Conservation (phyloP, 2,888 invertebrate species). For the Diarsia rubi region DNA sequence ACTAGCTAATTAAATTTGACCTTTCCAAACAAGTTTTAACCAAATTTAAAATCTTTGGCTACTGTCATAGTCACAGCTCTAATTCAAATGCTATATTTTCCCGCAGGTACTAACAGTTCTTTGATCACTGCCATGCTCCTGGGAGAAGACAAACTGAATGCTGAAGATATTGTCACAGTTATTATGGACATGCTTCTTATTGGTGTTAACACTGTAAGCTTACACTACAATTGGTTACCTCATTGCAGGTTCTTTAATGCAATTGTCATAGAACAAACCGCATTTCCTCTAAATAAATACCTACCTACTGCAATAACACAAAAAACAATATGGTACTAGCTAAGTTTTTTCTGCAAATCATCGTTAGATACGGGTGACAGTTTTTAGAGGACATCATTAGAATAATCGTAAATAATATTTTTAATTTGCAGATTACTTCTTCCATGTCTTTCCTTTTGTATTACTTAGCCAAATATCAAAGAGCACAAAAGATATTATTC, state of each 20-base stretch:
- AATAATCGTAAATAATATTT: constrained; percentile 1
- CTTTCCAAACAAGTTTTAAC: not conserved
- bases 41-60: not conserved
- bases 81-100: constrained; percentile 12
- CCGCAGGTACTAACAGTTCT: constrained; percentile 66
- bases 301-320: not conserved
- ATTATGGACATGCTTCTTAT: constrained; percentile 92
- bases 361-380: too few relatives aligned
- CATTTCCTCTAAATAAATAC: not conserved
- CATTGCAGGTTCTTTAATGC: not conserved
- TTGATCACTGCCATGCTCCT: constrained; percentile 90
- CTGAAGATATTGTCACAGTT: constrained; percentile 92
- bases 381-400: not conserved
- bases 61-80: not conserved
- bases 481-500: constrained; percentile 91
- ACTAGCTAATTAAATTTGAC: not conserved
- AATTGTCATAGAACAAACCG: not conserved
- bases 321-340: too few relatives aligned
- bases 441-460: constrained; percentile 92
- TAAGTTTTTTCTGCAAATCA: not conserved
- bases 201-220: constrained; percentile 92
- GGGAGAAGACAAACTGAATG: constrained; percentile 88
- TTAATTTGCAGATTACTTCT: constrained; percentile 88
- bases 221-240: not conserved
- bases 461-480: constrained; percentile 92